Base-by-base conservation (phyloP, 2,888 invertebrate genomes). In the Octodonta nipae region DNA sequence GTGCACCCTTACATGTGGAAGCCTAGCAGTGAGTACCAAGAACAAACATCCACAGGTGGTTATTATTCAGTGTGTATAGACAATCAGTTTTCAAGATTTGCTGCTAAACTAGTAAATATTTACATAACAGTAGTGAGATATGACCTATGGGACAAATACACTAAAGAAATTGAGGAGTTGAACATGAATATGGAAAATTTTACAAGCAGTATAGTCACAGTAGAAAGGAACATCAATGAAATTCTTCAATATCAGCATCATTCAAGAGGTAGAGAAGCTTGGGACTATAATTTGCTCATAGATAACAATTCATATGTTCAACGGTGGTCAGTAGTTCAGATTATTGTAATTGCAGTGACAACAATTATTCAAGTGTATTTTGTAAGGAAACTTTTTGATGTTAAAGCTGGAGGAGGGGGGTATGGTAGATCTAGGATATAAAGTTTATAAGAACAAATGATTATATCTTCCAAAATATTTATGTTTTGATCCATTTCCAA, bases 1-100 rank as follows among this genome's bases (percentile, higher is more conserved):
- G 87, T 89, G 4, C 80, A 84, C 52, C 89, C 89, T 0, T 91
- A 91, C 54, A 82, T 85, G 51, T 91, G 89, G 89, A 75, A 80
- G 54, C 70, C 84, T n/a, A 83, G 75, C 44, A 78, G 85, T 0
- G 89, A 89, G 55, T 89, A 88, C 48, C 87, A 89, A 33, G 89
- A 89, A 52, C 78, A 79, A 51, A 66, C 77, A 0, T 75, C 80
- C 0, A 64, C 73, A 0, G 87, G 87, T 13, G 88, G 91, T 1
- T 88, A 88, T 56, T 91, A 89, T 55, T 78, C 82, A 11, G 79
- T 91, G 20, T 91, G 91, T 58, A 80, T 91, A 34, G 89, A 91
- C 57, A 91, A 91, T 64, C 88, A 89, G 58, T 88, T 89, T 56
- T 88, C 89, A 1, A 71, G 85, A 52, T 91, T 88, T 64, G 86